A percentile compares a stretch with the other conserved stretches of the same genome.
Conservation (phyloP, 2,113 vertebrate genomes). For the Paramormyrops kingsleyae region DNA sequence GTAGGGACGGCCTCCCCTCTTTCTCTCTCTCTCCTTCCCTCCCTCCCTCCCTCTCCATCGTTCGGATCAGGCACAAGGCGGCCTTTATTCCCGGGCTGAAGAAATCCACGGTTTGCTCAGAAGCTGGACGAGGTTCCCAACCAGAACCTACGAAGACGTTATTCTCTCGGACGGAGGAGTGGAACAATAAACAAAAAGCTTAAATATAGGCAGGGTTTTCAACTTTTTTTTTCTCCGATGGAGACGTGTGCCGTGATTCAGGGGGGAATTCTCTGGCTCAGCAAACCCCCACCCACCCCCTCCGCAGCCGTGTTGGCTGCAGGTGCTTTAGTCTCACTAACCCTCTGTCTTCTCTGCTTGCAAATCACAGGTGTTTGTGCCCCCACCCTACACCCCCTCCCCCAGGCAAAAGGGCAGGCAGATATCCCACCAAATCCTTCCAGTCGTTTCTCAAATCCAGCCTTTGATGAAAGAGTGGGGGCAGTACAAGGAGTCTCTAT, state of each 20-base stretch:
- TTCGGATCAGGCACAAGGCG: conserved; percentile 11
- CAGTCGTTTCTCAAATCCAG: not conserved
- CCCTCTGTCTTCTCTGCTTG: not conserved
- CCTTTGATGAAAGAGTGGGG: not conserved
- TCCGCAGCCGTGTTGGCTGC: not conserved
- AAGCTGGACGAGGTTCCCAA: not conserved
- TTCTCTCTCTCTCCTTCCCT: conserved; percentile 9
- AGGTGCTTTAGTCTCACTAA: not conserved
- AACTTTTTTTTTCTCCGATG: not conserved
- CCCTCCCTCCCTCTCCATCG: conserved; percentile 3
- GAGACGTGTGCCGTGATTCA: not conserved
- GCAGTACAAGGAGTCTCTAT: not conserved
- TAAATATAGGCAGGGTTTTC: not conserved
- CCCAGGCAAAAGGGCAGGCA: not conserved
- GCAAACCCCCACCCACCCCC: not conserved
- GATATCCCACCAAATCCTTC: not conserved
- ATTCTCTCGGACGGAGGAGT: not conserved
- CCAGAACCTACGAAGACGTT: not conserved
- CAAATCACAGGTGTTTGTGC: not conserved
- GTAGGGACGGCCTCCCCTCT: not conserved
- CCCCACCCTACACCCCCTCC: not conserved
- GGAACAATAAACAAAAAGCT: not conserved
- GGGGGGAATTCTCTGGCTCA: not conserved
- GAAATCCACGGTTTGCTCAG: conserved; percentile 18
- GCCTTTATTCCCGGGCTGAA: conserved; percentile 25